Conservation (phyloP, 2,888 invertebrate species). For the Lacanobia wlatinum region DNA sequence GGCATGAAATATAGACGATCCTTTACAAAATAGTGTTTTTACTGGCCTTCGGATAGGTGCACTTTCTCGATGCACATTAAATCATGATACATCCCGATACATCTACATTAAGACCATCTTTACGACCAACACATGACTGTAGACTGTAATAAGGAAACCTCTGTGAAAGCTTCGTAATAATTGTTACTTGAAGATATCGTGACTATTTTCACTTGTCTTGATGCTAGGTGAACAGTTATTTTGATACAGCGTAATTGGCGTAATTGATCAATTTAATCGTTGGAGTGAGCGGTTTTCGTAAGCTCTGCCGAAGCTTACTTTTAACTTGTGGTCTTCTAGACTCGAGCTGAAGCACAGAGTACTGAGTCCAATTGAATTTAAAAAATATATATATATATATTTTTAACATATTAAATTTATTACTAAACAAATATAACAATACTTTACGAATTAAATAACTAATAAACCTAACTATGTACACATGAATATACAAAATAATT, state of each 20-base stretch:
- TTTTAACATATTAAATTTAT: too few species aligned
- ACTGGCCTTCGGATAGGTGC: conserved; percentile 10
- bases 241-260: conserved; percentile 14
- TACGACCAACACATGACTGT: conserved; percentile 48
- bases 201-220: conserved; percentile 39
- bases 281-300: background rate
- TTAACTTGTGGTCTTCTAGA: background rate
- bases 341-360: background rate
- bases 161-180: conserved; percentile 40
- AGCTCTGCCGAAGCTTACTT: background rate
- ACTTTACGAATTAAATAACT: too few species aligned
- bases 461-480: too few species aligned
- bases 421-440: too few species aligned
- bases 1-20: conserved; percentile 23
- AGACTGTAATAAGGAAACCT: conserved; percentile 49
- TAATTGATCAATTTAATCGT: conserved; percentile 21
- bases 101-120: conserved; percentile 41
- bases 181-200: conserved; percentile 46
- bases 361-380: background rate
- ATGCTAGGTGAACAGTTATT: conserved; percentile 31
- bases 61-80: conserved; percentile 44
- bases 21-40: conserved; percentile 14
- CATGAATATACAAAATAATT: too few species aligned
- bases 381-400: too few species aligned
- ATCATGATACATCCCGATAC: conserved; percentile 30